Evolutionary conservation across 2,113 vertebrate genomes (phyloP).

Genomic region (Laticauda colubrina): DNA sequence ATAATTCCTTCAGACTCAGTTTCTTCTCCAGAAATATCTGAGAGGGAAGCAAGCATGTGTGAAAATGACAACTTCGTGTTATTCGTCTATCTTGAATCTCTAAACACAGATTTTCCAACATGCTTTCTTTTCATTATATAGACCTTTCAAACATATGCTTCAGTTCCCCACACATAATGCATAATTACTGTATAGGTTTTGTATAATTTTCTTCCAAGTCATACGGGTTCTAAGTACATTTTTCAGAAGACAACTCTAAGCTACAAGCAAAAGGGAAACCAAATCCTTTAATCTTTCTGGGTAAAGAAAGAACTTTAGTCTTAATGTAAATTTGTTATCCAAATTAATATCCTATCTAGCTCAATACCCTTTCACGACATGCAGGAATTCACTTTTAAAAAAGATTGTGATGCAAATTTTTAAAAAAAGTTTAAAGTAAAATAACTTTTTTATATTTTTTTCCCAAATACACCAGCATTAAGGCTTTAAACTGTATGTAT

Average conservation of each 20-base stretch:
- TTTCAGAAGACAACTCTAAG: neutral
- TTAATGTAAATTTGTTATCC: neutral
- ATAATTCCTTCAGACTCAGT: constrained; percentile 10
- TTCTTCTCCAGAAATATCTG: constrained; percentile 60
- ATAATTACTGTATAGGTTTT: neutral
- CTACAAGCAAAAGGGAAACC: neutral
- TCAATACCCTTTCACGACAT: neutral
- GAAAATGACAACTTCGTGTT: neutral
- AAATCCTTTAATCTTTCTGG: neutral
- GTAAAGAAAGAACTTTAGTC: neutral
- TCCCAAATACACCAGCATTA: neutral
- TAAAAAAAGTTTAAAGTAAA: neutral
- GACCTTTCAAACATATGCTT: neutral
- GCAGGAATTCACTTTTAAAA: neutral
- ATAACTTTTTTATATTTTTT: neutral
- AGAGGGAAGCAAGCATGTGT: accelerated
- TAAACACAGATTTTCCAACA: neutral
- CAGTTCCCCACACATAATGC: neutral
- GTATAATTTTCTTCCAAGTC: neutral
- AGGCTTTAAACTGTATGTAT: neutral
- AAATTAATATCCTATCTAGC: neutral
- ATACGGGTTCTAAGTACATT: neutral
- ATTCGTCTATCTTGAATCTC: neutral
- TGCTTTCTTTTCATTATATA: neutral
- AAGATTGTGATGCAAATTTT: neutral